Percentiles rank a stretch among this genome's conserved stretches.
Conservation (phyloP, 2,113 vertebrate genomes). For the Amblyornis subalaris region DNA sequence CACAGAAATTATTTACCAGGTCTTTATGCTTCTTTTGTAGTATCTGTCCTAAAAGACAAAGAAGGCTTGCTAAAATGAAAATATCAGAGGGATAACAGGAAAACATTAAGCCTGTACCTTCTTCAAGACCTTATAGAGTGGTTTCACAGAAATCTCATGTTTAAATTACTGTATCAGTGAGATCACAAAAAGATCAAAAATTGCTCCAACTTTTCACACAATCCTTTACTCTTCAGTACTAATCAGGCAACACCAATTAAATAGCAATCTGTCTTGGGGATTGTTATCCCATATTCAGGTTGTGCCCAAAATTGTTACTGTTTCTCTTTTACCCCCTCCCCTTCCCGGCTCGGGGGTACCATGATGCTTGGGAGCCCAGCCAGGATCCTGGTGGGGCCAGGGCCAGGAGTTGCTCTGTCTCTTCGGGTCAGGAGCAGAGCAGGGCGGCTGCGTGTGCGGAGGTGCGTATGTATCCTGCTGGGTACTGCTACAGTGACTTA, state of each 20-base stretch:
- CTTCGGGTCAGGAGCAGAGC: no score
- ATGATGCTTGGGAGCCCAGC: no score
- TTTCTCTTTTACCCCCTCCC: no score
- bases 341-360: no score
- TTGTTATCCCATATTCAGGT: no score
- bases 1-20: neutral
- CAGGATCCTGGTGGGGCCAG: no score
- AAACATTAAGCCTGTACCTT: neutral
- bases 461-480: no score
- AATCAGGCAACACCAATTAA: neutral
- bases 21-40: neutral
- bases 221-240: neutral
- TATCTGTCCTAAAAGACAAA: neutral
- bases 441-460: no score
- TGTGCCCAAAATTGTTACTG: no score
- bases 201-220: neutral
- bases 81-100: neutral
- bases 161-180: neutral
- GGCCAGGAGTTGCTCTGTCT: no score
- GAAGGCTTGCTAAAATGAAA: neutral
- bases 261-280: no score
- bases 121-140: neutral
- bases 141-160: neutral
- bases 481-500: no score
- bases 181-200: neutral